Evolutionary conservation across 2,888 invertebrate species (phyloP).

Genomic region (Leptura quadrifasciata): DNA sequence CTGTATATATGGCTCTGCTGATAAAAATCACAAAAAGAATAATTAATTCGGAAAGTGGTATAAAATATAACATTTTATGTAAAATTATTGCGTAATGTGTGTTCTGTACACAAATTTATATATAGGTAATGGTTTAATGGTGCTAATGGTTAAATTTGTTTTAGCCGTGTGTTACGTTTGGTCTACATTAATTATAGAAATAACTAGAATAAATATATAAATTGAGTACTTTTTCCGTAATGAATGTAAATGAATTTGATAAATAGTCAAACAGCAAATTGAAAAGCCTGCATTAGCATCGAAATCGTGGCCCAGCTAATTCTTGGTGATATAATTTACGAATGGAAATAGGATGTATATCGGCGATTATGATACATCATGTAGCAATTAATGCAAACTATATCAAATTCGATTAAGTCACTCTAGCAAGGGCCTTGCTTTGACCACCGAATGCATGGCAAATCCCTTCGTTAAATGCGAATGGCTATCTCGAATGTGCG

Average conservation of each 20-base stretch:
- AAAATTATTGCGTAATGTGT: not conserved
- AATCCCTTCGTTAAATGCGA: constrained; percentile 65
- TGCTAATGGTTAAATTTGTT: constrained; percentile 20
- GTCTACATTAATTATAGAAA: constrained; percentile 43
- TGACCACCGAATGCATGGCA: constrained; percentile 68
- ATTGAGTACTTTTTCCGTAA: constrained; percentile 35
- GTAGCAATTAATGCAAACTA: constrained; percentile 70
- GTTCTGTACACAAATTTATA: not conserved
- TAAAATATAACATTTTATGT: not conserved
- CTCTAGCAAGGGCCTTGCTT: constrained; percentile 63
- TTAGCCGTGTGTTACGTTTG: constrained; percentile 8
- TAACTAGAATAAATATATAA: constrained; percentile 49
- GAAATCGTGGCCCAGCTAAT: constrained; percentile 47
- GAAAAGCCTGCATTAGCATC: constrained; percentile 57
- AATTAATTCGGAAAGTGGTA: not conserved
- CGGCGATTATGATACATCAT: constrained; percentile 68
- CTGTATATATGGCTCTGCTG: too few species aligned
- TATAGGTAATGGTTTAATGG: constrained; percentile 13
- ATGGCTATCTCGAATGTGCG: constrained; percentile 40
- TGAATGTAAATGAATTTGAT: constrained; percentile 60
- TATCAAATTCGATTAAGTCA: constrained; percentile 69
- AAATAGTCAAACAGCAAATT: constrained; percentile 62
- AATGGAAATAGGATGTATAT: constrained; percentile 66
- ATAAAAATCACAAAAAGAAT: too few species aligned
- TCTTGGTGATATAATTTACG: constrained; percentile 62